phyloP scores from a whole-genome alignment of 1,140 invertebrate genomes.

The Danaus plexippus region DNA sequence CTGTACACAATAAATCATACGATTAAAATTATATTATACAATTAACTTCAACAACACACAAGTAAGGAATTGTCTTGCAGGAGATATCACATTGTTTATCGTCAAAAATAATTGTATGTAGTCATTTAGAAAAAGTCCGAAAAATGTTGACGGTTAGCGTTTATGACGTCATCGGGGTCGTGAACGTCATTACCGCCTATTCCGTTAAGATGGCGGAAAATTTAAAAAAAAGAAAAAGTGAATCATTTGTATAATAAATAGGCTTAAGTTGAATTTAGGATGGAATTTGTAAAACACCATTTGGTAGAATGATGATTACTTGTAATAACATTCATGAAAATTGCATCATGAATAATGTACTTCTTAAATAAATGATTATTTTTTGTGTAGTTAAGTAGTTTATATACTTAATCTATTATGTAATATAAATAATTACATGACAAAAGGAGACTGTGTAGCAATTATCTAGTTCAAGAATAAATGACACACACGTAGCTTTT shows the following conservation, averaged over 20 bases:
- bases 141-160: slow-evolving; percentile 21
- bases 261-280: slow-evolving; percentile 20
- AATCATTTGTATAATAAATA: slow-evolving; percentile 30
- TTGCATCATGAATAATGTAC: slow-evolving; percentile 1
- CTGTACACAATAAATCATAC: slow-evolving; percentile 12
- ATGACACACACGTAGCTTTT: no score
- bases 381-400: no score
- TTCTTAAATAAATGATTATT: no score
- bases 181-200: slow-evolving; percentile 41
- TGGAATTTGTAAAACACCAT: slow-evolving; percentile 21
- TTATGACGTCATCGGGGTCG: slow-evolving; percentile 40
- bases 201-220: slow-evolving; percentile 33
- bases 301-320: slow-evolving; percentile 19
- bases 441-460: no score
- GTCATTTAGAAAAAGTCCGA: not conserved
- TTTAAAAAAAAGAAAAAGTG: slow-evolving; percentile 35
- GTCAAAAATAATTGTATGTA: no score
- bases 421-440: no score
- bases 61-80: no score
- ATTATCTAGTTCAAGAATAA: no score
- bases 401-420: no score
- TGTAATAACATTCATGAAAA: slow-evolving; percentile 2
- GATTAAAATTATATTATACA: no score
- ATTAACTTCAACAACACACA: no score
- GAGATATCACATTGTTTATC: no score